phyloP scores from a whole-genome alignment of 1,140 invertebrate species.

The Neotoxoptera formosana region DNA sequence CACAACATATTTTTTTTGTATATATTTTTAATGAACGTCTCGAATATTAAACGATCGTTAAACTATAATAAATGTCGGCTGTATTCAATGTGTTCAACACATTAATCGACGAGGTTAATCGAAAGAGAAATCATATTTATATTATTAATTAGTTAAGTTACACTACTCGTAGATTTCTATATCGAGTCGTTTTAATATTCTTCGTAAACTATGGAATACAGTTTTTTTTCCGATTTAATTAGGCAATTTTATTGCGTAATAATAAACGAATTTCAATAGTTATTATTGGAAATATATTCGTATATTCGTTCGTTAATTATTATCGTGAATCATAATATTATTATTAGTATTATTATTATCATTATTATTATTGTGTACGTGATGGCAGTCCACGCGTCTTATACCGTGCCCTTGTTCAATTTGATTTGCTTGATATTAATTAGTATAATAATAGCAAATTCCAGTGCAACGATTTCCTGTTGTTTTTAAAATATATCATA shows the following conservation, averaged over 20 bases:
- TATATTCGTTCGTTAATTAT: neutral
- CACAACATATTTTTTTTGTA: neutral
- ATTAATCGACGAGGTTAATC: neutral
- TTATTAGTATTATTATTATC: too few species aligned
- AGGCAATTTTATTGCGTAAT: neutral
- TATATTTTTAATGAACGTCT: neutral
- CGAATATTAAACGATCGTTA: constrained; percentile 13
- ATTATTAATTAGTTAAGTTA: neutral
- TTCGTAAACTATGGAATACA: neutral
- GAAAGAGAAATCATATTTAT: neutral
- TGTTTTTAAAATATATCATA: too few species aligned
- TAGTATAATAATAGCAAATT: neutral
- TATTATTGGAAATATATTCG: neutral
- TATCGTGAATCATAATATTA: neutral
- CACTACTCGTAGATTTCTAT: neutral
- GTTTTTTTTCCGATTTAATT: neutral
- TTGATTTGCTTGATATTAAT: neutral
- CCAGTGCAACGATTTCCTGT: too few species aligned
- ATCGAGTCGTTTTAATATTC: neutral
- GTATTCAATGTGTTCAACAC: neutral
- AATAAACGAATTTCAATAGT: neutral
- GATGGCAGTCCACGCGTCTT: neutral
- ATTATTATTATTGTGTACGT: neutral
- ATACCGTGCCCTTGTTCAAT: neutral
- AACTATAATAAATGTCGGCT: neutral